Evolutionary conservation across 2,797 vertebrate genomes (phyloP), one percentile per base, ranked within the genome.

Genomic region (Gymnopithys bicolor): DNA sequence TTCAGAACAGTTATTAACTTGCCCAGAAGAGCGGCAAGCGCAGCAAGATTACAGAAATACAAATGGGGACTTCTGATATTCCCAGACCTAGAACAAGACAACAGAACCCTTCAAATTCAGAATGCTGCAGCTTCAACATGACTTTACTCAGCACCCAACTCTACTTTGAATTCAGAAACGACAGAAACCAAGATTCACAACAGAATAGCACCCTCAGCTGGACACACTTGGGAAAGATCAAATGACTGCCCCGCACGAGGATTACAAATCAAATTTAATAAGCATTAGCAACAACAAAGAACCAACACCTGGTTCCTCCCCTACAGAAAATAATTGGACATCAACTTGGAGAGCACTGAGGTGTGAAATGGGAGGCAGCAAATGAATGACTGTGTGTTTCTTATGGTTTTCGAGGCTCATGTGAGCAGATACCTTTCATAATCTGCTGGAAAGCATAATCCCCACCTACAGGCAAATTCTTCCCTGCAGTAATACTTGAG

Each of bases 201-300:
- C 2, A 2, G 58, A 94, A 93, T 73, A 84, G 95, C 69, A 41
- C 95, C 95, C 93, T 88, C 96, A 80, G 25, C 93, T 95, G 96
- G 95, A 59, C 81, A 81, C 24, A n/a, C 17, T 16, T 30, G 70
- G 73, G 75, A 89, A 82, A 62, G 52, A 70, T 7, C 49, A 63
- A 86, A 70, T 3, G 45, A 62, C 37, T 15, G 37, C 13, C 19
- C 35, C 1, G 10, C 37, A 33, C 43, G 51, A 25, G 24, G 35
- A 33, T 86, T 66, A 6, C 35, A 35, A 46, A 32, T 37, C 22
- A 80, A 82, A 76, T 13, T 0, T 56, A 83, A 35, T 37, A 39
- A 58, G 12, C 41, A 59, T 7, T 23, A 0, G 0, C 43, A 51
- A 32, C 3, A 32, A 14, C 25, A 39, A 30, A 48, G 22, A 63